Conservation (phyloP, 37 sponge, comb jelly and placozoan genomes). For the Spongilla lacustris region DNA sequence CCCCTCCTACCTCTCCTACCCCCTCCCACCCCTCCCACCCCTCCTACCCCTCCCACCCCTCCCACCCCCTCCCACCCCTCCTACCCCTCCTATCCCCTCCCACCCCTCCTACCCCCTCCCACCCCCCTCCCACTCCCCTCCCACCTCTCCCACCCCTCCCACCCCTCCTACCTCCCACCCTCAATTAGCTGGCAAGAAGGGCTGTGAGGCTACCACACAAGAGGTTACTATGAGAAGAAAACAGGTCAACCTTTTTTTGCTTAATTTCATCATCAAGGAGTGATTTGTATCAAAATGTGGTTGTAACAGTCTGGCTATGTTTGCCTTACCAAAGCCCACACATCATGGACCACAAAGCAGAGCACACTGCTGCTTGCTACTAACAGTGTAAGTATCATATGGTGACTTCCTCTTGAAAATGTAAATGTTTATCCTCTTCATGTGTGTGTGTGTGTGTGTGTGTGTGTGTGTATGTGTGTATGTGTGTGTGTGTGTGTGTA, state of each 20-base stretch:
- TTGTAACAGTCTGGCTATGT: neutral
- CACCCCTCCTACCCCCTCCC: constrained; percentile 2
- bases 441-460: constrained; percentile 10
- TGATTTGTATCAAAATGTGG: neutral
- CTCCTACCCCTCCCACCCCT: neutral
- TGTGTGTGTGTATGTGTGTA: constrained; percentile 37
- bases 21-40: neutral
- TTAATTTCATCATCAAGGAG: neutral
- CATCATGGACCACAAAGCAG: neutral
- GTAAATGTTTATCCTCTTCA: too few relatives aligned
- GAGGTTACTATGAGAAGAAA: neutral
- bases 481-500: constrained; percentile 13
- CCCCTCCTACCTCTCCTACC: neutral
- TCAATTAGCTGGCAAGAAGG: neutral
- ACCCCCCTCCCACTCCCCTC: neutral
- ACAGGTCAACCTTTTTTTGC: neutral
- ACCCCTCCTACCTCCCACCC: neutral
- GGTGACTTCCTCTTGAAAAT: neutral
- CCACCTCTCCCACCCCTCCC: neutral
- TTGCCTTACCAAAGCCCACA: neutral
- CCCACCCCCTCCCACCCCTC: neutral
- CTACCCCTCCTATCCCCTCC: neutral
- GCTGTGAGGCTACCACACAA: neutral
- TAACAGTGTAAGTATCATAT: constrained; percentile 22
- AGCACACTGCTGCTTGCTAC: constrained; percentile 11